phyloP scores from a whole-genome alignment of 1,140 invertebrate genomes.

The Drosophila ogumai region DNA sequence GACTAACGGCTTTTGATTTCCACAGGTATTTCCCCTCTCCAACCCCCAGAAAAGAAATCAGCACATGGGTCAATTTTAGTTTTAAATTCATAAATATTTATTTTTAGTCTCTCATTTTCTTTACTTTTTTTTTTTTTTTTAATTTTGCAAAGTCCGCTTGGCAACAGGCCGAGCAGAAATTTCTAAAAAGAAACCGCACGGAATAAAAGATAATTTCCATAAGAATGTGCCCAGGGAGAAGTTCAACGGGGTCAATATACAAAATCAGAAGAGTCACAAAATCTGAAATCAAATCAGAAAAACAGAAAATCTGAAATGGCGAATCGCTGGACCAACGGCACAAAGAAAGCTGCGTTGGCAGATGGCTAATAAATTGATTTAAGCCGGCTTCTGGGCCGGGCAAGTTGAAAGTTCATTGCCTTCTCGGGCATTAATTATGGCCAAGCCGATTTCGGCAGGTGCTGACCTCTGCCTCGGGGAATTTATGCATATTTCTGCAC shows the following conservation, averaged over 20 bases:
- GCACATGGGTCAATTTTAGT: constrained; percentile 27
- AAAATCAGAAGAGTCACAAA: constrained; percentile 9
- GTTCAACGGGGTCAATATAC: constrained; percentile 73
- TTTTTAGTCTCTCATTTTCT: not conserved
- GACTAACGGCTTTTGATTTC: constrained; percentile 1
- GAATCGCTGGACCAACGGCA: constrained; percentile 22
- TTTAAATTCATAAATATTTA: constrained; percentile 19
- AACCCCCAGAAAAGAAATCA: constrained; percentile 10
- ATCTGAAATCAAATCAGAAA: constrained; percentile 6
- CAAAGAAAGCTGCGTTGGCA: constrained; percentile 51
- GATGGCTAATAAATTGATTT: constrained; percentile 69
- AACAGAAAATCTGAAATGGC: constrained; percentile 36
- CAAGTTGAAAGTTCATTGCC: constrained; percentile 78
- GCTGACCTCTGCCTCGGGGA: constrained; percentile 28
- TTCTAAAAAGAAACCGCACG: constrained; percentile 20
- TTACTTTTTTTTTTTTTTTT: not conserved
- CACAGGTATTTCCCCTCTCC: not conserved
- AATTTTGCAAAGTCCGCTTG: constrained; percentile 48
- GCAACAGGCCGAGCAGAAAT: constrained; percentile 30
- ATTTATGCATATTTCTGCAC: constrained; percentile 27
- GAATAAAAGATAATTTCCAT: constrained; percentile 57
- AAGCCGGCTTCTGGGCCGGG: constrained; percentile 30
- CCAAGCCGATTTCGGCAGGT: constrained; percentile 48
- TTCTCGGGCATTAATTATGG: constrained; percentile 60
- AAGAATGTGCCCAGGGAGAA: constrained; percentile 56